Base-by-base conservation (phyloP, 1,140 invertebrate genomes). In the Drosophila truncata region DNA sequence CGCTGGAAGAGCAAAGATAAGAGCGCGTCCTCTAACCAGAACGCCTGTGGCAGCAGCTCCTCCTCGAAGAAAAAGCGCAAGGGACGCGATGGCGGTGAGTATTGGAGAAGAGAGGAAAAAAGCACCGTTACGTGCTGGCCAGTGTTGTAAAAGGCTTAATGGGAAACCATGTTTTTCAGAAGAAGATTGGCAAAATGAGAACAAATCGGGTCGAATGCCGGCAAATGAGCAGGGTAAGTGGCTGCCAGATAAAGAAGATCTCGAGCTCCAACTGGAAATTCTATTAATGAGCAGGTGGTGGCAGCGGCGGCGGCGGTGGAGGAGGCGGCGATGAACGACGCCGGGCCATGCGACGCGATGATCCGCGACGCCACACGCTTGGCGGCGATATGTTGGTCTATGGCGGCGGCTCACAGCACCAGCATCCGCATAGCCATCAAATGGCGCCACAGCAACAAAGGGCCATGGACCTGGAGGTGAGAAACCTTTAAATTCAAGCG, bases 381-480 rank as follows among this genome's bases (percentile, higher is more conserved):
- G 95, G 95, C 39, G 95, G 95, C 29, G 95, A 95, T 78, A 95
- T 95, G 82, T 94, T 96, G 35, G 94, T 95, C 69, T 95, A 95
- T 80, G 93, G 93, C 23, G 46, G 46, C 80, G 93, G 76, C 76
- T 94, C 94, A 52, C 94, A 94, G 75, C 93, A 94, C 61, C 94
- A 94, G 75, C 93, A 94, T 29, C 93, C 94, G 33, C 75, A 81
- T 64, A 91, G 74, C 73, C 93, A 93, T 79, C 84, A 88, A 93
- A 94, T 94, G 83, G 93, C 93, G 61, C 93, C 94, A 55, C 93
- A 93, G 70, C 94, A 94, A 58, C 93, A 94, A 16, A 93, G 95
- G 33, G 95, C 95, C 61, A 96, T 96, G 95, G 95, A 96, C 91
- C 93, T 96, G 69, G 95, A 96, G 94, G 95, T 96, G 92, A 94